These are phyloP conservation scores for Myotis findleyi DNA, from an alignment of 2,797 vertebrate species.

Conservation along the genomic window DNA sequence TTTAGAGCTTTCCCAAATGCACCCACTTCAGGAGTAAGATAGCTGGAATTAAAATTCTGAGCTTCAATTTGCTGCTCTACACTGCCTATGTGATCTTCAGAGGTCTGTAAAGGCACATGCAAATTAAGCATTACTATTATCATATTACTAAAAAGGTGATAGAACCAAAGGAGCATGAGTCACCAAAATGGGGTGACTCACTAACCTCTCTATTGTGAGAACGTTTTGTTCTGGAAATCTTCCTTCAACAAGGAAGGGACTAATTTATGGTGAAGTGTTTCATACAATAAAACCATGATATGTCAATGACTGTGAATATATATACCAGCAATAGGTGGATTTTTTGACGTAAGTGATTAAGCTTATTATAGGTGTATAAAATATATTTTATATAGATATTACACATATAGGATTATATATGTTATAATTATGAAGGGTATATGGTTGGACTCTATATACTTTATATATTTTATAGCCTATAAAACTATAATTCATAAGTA, in stretches of 20 bases:
- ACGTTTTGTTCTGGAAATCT: slow-evolving; percentile 72
- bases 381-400: neutral
- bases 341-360: slow-evolving; percentile 20
- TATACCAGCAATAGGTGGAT: slow-evolving; percentile 17
- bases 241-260: slow-evolving; percentile 58
- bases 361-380: neutral
- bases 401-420: neutral
- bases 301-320: slow-evolving; percentile 47
- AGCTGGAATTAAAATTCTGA: neutral
- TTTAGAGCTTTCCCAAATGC: neutral
- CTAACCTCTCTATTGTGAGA: slow-evolving; percentile 60
- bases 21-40: neutral
- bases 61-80: neutral
- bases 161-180: slow-evolving; percentile 71
- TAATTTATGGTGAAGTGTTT: slow-evolving; percentile 75
- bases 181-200: slow-evolving; percentile 72
- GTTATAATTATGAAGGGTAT: neutral
- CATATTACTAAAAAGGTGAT: slow-evolving; percentile 73
- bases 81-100: neutral
- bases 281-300: slow-evolving; percentile 73
- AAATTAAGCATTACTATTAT: slow-evolving; percentile 65
- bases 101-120: slow-evolving; percentile 23
- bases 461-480: neutral
- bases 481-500: neutral
- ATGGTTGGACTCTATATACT: neutral